phyloP scores from a whole-genome alignment of 2,888 invertebrate genomes.

The Lochmaea crataegi region DNA sequence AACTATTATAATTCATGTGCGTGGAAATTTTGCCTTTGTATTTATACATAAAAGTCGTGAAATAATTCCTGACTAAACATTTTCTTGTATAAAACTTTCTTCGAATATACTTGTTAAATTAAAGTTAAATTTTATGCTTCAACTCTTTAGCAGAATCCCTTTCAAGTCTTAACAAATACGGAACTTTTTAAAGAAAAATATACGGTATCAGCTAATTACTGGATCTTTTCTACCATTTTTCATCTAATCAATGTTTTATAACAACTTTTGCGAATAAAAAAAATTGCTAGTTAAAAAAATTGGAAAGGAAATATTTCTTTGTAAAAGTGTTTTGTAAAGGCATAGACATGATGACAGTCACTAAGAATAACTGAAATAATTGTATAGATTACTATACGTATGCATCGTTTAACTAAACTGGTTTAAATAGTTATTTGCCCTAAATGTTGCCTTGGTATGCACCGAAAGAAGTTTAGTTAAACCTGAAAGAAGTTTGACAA shows the following conservation, averaged over 20 bases:
- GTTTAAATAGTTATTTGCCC: too few species aligned
- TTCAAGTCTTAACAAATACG: too few species aligned
- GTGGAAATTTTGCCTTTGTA: not conserved
- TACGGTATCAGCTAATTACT: not conserved
- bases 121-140: constrained; percentile 1
- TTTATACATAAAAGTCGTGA: not conserved
- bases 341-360: too few species aligned
- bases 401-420: too few species aligned
- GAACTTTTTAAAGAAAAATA: not conserved
- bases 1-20: not conserved
- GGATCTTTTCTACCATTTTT: not conserved
- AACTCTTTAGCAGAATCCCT: constrained; percentile 1
- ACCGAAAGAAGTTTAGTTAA: too few species aligned
- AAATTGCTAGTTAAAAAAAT: not conserved
- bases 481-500: too few species aligned
- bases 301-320: too few species aligned
- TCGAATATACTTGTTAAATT: not conserved
- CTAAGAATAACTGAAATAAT: too few species aligned
- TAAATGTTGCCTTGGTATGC: too few species aligned
- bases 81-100: constrained; percentile 2
- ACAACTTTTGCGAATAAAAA: not conserved
- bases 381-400: too few species aligned
- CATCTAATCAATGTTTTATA: not conserved
- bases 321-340: too few species aligned
- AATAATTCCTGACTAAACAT: constrained; percentile 6